Evolutionary conservation across 2,888 invertebrate genomes (phyloP).

Genomic region (Drosophila mettleri): DNA sequence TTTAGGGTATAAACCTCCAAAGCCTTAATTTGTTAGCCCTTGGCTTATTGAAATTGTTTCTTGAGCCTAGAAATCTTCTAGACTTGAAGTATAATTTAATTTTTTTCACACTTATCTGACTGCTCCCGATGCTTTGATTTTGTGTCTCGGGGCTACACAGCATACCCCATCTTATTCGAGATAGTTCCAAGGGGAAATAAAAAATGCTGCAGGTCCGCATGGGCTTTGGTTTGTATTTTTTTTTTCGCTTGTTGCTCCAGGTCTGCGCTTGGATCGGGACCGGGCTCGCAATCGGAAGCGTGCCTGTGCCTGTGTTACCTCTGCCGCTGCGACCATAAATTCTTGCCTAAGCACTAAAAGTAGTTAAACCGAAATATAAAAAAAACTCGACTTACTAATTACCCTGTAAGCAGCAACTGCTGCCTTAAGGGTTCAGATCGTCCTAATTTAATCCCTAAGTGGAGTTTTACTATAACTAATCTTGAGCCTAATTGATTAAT

Average conservation of each 20-base stretch:
- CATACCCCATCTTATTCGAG: background rate
- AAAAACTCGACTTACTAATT: conserved; percentile 2
- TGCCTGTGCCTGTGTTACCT: conserved; percentile 47
- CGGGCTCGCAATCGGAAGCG: background rate
- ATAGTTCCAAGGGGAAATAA: conserved; percentile 21
- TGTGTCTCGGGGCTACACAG: no score
- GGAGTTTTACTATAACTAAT: background rate
- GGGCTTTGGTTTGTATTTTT: background rate
- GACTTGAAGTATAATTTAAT: background rate
- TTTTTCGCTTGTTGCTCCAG: background rate
- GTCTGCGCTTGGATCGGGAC: background rate
- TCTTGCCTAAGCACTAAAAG: conserved; percentile 12
- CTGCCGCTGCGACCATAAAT: conserved; percentile 53
- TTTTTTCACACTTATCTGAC: background rate
- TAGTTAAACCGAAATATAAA: background rate
- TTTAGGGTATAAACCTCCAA: no score
- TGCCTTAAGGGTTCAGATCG: background rate
- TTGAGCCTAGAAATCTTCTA: no score
- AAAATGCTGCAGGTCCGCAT: conserved; percentile 43
- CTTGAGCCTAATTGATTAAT: background rate
- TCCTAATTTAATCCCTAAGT: background rate
- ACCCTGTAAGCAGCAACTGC: conserved; percentile 21
- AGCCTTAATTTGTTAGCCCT: no score
- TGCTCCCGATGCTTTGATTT: no score
- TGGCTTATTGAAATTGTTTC: no score